Percentiles rank a stretch among this genome's conserved stretches.
Conservation (phyloP, 2,113 vertebrate species). For the Ameiurus melas region DNA sequence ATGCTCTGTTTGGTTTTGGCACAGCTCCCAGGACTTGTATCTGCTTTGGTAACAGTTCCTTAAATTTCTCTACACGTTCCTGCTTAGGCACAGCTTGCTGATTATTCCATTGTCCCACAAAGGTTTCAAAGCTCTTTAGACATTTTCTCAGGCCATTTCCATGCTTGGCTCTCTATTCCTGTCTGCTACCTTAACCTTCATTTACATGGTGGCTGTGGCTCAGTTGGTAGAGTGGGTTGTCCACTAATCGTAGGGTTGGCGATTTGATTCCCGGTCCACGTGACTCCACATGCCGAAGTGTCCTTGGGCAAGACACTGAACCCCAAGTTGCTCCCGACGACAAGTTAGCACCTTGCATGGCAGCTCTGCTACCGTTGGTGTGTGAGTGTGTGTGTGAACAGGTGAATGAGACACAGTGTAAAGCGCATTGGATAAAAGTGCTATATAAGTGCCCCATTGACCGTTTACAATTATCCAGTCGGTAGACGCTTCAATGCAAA, state of each 20-base stretch:
- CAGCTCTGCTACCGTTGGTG: too few relatives aligned
- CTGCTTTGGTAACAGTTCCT: constrained; percentile 2
- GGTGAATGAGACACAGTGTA: too few relatives aligned
- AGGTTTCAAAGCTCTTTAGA: neutral
- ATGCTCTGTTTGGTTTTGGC: constrained; percentile 7
- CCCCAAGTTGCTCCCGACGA: too few relatives aligned
- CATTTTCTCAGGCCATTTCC: neutral
- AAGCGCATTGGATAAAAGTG: too few relatives aligned
- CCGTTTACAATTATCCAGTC: neutral
- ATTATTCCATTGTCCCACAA: neutral
- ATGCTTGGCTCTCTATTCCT: neutral
- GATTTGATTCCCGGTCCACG: too few relatives aligned
- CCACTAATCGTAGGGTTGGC: too few relatives aligned
- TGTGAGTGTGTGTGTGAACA: too few relatives aligned
- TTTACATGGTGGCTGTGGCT: neutral
- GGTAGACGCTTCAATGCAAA: neutral
- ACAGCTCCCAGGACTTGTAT: neutral
- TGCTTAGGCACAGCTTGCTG: neutral
- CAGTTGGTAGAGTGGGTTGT: too few relatives aligned
- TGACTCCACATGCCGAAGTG: too few relatives aligned
- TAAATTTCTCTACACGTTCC: constrained; percentile 23
- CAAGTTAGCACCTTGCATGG: too few relatives aligned
- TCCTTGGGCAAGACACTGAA: too few relatives aligned
- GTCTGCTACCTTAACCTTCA: neutral
- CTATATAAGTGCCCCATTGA: too few relatives aligned